Evolutionary conservation across 2,113 vertebrate genomes (phyloP).

Genomic region (Aegypius monachus): DNA sequence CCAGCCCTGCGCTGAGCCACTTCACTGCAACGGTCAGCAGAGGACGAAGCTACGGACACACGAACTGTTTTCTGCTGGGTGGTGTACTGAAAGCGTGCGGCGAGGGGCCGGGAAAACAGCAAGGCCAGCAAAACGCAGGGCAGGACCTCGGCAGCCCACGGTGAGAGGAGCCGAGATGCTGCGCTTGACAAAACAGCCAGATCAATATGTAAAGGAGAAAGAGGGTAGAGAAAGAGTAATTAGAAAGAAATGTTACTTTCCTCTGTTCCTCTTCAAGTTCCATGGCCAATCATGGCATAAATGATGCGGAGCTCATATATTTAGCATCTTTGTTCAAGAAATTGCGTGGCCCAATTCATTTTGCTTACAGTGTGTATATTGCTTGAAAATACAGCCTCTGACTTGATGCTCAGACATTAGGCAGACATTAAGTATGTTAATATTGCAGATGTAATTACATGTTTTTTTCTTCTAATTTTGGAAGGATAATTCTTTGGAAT

Average conservation of each 20-base stretch:
- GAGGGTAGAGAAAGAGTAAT: neutral
- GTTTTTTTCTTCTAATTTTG: slow-evolving; percentile 60
- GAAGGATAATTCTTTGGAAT: slow-evolving; percentile 44
- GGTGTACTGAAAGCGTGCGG: fast-evolving
- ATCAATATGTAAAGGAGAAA: slow-evolving; percentile 43
- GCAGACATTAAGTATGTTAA: slow-evolving; percentile 57
- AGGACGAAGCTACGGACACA: fast-evolving
- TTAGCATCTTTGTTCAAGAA: neutral
- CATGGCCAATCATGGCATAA: neutral
- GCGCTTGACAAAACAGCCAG: neutral
- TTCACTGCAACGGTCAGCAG: neutral
- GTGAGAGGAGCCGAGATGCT: neutral
- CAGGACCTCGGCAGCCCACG: neutral
- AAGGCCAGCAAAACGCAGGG: slow-evolving; percentile 34
- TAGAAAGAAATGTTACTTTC: neutral
- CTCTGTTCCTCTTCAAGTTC: neutral
- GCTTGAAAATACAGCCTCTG: slow-evolving; percentile 7
- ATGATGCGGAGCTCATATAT: neutral
- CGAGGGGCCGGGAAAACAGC: neutral
- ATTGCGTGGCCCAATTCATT: neutral
- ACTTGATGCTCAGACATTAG: slow-evolving; percentile 45
- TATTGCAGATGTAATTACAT: slow-evolving; percentile 49
- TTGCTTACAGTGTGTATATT: neutral
- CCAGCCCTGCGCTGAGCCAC: neutral
- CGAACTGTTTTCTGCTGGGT: neutral